phyloP scores from a whole-genome alignment of 2,797 vertebrate genomes.

The Pteropus rufus region DNA sequence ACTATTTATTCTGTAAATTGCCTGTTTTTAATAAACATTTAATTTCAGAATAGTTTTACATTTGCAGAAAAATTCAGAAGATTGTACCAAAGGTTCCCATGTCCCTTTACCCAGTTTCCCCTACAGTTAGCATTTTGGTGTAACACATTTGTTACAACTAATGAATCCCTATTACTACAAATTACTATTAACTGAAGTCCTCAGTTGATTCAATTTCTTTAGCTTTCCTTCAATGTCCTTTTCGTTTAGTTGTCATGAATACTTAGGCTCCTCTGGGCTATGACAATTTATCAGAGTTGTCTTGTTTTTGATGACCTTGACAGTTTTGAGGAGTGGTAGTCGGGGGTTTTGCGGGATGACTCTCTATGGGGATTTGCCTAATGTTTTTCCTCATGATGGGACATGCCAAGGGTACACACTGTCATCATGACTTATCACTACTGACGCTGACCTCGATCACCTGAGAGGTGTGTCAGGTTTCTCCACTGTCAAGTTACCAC shows the following conservation, averaged over 20 bases:
- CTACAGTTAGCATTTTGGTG: too few species aligned
- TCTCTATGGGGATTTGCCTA: fast-evolving
- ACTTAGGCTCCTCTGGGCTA: background rate
- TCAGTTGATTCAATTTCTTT: background rate
- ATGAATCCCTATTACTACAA: background rate
- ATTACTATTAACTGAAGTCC: background rate
- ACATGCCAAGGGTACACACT: fast-evolving
- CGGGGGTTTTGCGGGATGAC: background rate
- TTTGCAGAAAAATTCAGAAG: background rate
- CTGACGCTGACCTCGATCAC: background rate
- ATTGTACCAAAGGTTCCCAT: background rate
- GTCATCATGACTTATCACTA: too few species aligned
- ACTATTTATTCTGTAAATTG: background rate
- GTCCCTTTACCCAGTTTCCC: background rate
- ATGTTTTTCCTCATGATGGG: background rate
- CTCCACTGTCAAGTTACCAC: background rate
- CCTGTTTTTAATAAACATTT: background rate
- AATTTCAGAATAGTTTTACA: background rate
- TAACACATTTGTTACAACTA: too few species aligned
- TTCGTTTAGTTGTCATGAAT: background rate
- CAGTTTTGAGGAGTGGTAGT: background rate
- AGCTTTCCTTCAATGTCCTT: background rate
- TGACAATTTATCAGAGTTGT: background rate
- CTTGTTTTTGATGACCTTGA: background rate
- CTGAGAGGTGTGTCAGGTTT: background rate